Evolutionary conservation across 1,140 invertebrate species (phyloP).

Genomic region (Teleopsis dalmanni): DNA sequence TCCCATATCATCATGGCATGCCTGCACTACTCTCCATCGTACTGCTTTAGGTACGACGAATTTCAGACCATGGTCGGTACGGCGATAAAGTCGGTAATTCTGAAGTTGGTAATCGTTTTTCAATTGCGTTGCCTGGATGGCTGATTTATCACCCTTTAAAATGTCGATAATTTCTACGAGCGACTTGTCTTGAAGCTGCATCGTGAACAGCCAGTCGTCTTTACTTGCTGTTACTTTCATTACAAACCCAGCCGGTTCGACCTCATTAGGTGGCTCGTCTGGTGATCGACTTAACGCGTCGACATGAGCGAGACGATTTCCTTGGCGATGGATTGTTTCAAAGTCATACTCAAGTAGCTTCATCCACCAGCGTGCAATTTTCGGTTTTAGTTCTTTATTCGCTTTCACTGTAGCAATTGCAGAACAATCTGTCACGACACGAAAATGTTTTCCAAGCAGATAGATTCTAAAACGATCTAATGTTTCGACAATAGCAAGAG

Average conservation of each 20-base stretch:
- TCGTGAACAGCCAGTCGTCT: not conserved
- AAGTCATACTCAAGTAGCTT: not conserved
- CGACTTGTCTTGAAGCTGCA: not conserved
- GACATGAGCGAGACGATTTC: not conserved
- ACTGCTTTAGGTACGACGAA: not conserved
- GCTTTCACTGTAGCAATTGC: conserved; percentile 16
- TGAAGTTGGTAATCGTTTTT: too few relatives aligned
- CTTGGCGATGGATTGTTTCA: not conserved
- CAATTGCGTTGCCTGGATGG: not conserved
- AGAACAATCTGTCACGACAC: conserved; percentile 6
- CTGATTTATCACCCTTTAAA: not conserved
- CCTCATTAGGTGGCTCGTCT: not conserved
- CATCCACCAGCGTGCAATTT: not conserved
- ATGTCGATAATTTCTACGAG: not conserved
- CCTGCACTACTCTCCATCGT: not conserved
- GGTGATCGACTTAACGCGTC: not conserved
- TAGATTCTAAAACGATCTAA: not conserved
- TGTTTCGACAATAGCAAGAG: conserved; percentile 2
- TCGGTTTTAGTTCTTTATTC: conserved; percentile 18
- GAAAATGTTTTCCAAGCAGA: conserved; percentile 19
- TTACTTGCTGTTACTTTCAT: not conserved
- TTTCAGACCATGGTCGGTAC: not conserved
- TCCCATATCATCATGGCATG: conserved; percentile 4
- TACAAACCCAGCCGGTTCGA: not conserved
- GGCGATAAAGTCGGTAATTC: too few relatives aligned